phyloP scores from a whole-genome alignment of 1,140 invertebrate genomes.

The Protaetia brevitarsis region DNA sequence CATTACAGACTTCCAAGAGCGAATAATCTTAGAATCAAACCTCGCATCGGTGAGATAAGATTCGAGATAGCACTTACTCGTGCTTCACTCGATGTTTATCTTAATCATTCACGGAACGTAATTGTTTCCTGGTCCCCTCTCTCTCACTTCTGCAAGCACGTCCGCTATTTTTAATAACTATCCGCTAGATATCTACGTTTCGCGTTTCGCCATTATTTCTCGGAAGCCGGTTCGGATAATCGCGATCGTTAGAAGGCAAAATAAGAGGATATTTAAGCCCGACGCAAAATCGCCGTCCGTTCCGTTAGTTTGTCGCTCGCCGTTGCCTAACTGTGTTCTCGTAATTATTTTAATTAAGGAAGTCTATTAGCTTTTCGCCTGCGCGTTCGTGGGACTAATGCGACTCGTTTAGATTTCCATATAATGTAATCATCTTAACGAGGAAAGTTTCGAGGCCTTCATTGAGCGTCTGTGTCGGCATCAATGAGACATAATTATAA shows the following conservation, averaged over 20 bases:
- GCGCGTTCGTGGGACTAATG: neutral
- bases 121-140: neutral
- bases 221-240: neutral
- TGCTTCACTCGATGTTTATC: neutral
- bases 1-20: too few relatives aligned
- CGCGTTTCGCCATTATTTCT: neutral
- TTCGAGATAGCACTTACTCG: too few relatives aligned
- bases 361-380: neutral
- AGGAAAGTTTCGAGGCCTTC: too few relatives aligned
- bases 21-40: too few relatives aligned
- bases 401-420: too few relatives aligned
- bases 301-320: neutral
- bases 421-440: too few relatives aligned
- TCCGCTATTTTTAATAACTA: neutral
- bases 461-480: too few relatives aligned
- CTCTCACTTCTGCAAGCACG: neutral
- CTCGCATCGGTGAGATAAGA: too few relatives aligned
- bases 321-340: neutral
- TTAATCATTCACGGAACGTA: neutral
- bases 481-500: too few relatives aligned
- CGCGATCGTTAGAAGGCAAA: neutral
- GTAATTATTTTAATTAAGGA: neutral
- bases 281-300: neutral
- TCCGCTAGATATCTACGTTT: neutral
- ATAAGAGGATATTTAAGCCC: neutral